These are phyloP conservation scores for Drosophila santomea DNA, from an alignment of 1,140 invertebrate genomes.

Conservation along the genomic window DNA sequence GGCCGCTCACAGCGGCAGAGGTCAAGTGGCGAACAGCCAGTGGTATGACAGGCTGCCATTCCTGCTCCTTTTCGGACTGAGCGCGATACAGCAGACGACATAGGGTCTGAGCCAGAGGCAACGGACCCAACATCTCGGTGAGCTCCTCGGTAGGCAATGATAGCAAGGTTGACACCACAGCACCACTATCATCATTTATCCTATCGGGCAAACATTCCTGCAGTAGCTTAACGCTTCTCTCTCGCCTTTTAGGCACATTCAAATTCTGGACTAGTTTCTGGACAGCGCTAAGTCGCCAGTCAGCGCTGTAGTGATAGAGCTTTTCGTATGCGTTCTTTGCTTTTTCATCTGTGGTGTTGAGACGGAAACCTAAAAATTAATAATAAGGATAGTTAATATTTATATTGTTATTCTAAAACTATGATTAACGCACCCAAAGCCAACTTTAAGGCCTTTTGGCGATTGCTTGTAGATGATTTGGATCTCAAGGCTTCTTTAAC, in stretches of 20 bases:
- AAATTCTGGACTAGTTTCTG: conserved; percentile 86
- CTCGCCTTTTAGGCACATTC: conserved; percentile 70
- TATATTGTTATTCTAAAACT: too few species aligned
- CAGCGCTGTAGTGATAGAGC: conserved; percentile 88
- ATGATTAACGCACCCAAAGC: conserved; percentile 66
- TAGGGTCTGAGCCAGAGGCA: conserved; percentile 65
- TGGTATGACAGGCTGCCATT: conserved; percentile 84
- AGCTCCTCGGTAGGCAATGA: conserved; percentile 82
- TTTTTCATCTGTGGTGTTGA: conserved; percentile 85
- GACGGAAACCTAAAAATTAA: conserved; percentile 84
- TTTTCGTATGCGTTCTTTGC: conserved; percentile 88
- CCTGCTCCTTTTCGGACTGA: conserved; percentile 33
- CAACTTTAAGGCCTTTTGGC: conserved; percentile 64
- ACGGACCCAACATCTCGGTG: conserved; percentile 79
- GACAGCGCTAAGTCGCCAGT: conserved; percentile 87
- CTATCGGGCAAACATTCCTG: conserved; percentile 86
- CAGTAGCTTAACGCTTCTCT: conserved; percentile 85
- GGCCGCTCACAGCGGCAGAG: conserved; percentile 29
- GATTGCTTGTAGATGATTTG: conserved; percentile 47
- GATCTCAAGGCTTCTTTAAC: conserved; percentile 85
- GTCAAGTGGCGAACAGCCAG: conserved; percentile 83
- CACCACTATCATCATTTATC: conserved; percentile 86
- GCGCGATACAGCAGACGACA: conserved; percentile 69
- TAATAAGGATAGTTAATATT: neutral
- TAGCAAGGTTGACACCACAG: conserved; percentile 86